Base-by-base conservation (phyloP, 2,888 invertebrate species). In the Eristalinus sepulchralis region DNA sequence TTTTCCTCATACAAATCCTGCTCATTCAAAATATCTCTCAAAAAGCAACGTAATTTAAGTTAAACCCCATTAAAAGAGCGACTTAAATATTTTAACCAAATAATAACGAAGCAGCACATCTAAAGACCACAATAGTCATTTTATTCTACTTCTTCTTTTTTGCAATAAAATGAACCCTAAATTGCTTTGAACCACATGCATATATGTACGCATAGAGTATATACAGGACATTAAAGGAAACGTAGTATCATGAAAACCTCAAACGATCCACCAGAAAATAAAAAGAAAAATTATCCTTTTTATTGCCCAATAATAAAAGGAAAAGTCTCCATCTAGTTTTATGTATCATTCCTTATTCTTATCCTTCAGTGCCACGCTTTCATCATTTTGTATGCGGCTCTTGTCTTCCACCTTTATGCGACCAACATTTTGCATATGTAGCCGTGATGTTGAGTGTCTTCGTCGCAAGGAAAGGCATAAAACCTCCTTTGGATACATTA, bases 301-400 rank as follows among this genome's bases (percentile, higher is more conserved):
- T 86, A 86, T 86, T 86, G 83, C 83, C 83, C 75, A 83, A 86
- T 86, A 86, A 86, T 86, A 86, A 86, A 86, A 86, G 86, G 78
- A 86, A 82, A 83, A 83, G 83, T 83, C 78, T 71, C 78, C 73
- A 79, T 86, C 78, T 86, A 71, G 78, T 82, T 13, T 22, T 73
- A 64, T 24, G 24, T 47, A 62, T 39, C 59, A 72, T 64, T 83
- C 24, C 86, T 79, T 83, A 60, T 73, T 83, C 78, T 75, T 86
- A 86, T 77, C 77, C 85, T 81, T 85, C 77, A 73, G 85, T 86
- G 82, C 73, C 78, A 82, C 59, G 86, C 75, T 75, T 81, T 73
- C 36, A 77, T 73, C 85, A 82, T 86, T 86, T 78, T 79, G 86
- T 83, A 83, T 86, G 75, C 78, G 78, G 31, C 71, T 70, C 78